Percentiles rank a stretch among this genome's conserved stretches.
Evolutionary conservation across 2,113 vertebrate species (phyloP).

Genomic region (Phalacrocorax pelagicus): DNA sequence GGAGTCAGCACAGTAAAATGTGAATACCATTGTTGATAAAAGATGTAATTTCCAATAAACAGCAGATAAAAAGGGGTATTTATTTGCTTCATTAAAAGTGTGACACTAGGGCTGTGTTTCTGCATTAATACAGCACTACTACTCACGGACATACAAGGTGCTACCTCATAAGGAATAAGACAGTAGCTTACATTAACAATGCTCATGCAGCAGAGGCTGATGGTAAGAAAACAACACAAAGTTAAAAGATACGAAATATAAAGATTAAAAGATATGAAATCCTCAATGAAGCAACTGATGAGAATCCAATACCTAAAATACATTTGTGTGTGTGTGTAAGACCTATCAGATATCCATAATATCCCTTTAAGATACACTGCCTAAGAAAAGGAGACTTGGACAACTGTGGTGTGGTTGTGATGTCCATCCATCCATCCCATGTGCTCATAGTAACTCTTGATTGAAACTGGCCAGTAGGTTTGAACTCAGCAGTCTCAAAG

Average conservation of each 20-base stretch:
- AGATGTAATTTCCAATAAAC: background rate
- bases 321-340: background rate
- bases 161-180: background rate
- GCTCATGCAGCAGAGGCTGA: background rate
- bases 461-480: background rate
- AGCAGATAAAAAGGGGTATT: background rate
- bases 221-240: background rate
- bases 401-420: background rate
- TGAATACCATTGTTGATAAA: background rate
- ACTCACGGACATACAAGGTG: background rate
- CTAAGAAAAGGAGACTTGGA: background rate
- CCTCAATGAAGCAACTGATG: background rate
- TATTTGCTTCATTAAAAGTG: background rate
- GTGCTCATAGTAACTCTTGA: background rate
- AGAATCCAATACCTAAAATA: background rate
- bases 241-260: background rate
- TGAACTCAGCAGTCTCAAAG: background rate
- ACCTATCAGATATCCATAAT: background rate
- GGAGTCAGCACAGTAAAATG: background rate
- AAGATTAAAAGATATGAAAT: background rate
- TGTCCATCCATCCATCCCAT: background rate
- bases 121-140: background rate
- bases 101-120: background rate
- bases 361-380: background rate
- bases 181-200: background rate